Evolutionary conservation across 2,113 vertebrate species (phyloP).

Genomic region (Pteropus alecto): DNA sequence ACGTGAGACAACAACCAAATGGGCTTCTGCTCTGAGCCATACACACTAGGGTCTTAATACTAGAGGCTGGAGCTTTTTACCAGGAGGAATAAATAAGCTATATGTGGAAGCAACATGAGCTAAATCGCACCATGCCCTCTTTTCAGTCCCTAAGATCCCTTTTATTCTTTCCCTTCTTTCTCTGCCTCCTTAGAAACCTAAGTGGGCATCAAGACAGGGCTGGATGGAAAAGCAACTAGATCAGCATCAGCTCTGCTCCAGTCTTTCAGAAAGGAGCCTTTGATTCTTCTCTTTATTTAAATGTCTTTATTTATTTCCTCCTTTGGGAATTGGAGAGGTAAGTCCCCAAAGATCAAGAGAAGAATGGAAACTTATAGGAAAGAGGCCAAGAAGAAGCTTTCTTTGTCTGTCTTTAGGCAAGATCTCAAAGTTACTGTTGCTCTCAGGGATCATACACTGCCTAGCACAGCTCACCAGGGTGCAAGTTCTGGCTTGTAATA

Average conservation of each 20-base stretch:
- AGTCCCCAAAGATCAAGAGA: not conserved
- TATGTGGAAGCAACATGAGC: rapidly evolving
- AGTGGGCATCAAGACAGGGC: too few relatives aligned
- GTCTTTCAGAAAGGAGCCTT: not conserved
- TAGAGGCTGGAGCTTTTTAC: not conserved
- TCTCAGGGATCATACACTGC: not conserved
- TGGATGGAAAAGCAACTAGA: not conserved
- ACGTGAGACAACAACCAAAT: not conserved
- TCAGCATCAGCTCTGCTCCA: not conserved
- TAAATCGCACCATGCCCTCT: not conserved
- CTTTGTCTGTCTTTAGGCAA: not conserved
- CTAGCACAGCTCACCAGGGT: not conserved
- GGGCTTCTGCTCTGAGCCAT: not conserved
- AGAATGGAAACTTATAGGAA: not conserved
- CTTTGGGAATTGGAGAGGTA: not conserved
- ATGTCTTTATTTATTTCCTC: not conserved
- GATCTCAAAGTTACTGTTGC: not conserved
- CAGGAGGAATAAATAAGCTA: not conserved
- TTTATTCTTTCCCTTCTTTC: not conserved
- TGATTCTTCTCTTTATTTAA: not conserved
- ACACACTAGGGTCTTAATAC: not conserved
- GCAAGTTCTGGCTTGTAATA: not conserved
- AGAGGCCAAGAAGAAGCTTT: not conserved
- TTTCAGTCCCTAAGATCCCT: not conserved
- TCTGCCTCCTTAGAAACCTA: not conserved